phyloP scores from a whole-genome alignment of 2,113 vertebrate genomes.

The Bufo bufo region DNA sequence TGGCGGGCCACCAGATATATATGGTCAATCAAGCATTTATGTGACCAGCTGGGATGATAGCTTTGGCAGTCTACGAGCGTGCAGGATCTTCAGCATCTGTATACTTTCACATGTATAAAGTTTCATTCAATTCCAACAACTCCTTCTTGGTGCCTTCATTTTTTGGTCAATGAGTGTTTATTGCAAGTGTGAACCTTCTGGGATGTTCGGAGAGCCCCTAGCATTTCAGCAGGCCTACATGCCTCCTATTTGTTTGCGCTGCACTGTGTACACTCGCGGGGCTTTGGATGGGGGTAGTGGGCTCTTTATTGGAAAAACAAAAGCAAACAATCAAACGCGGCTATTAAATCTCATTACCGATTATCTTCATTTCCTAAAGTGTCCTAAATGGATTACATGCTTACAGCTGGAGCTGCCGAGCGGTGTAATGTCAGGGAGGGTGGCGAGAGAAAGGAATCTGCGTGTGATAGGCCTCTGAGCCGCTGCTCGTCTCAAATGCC shows the following conservation, averaged over 20 bases:
- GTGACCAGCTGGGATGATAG: too few species aligned
- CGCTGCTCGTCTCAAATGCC: not conserved
- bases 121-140: too few species aligned
- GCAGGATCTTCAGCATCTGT: too few species aligned
- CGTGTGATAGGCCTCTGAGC: not conserved
- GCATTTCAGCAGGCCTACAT: not conserved
- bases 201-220: not conserved
- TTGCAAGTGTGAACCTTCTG: not conserved
- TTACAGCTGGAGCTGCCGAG: conserved; percentile 10
- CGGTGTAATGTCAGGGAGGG: not conserved
- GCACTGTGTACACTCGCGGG: not conserved
- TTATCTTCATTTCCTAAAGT: conserved; percentile 50
- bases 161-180: too few species aligned
- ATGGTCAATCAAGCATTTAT: too few species aligned
- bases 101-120: too few species aligned
- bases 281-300: not conserved
- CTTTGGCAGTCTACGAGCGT: too few species aligned
- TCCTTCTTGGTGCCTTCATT: too few species aligned
- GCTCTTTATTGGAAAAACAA: conserved; percentile 29
- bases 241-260: not conserved
- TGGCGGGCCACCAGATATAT: too few species aligned
- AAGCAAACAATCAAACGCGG: conserved; percentile 49
- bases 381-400: conserved; percentile 52
- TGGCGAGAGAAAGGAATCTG: conserved; percentile 13
- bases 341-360: conserved; percentile 54